Conservation (phyloP, 2,113 vertebrate species). For the Alouatta palliata region DNA sequence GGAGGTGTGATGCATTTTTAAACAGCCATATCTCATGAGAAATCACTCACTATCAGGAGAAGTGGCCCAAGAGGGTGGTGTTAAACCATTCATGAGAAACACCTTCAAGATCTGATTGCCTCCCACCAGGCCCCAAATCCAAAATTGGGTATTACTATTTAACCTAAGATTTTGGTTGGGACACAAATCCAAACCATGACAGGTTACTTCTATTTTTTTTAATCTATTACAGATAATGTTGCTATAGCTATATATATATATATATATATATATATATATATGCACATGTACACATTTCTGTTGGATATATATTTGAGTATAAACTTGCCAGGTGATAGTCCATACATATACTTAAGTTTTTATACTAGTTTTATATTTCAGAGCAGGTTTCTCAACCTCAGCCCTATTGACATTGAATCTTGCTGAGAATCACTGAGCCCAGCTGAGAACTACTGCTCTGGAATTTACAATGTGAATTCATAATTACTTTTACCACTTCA, state of each 20-base stretch:
- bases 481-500: neutral
- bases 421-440: too few relatives aligned
- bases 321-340: neutral
- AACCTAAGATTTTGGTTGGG: too few relatives aligned
- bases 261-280: neutral
- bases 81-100: too few relatives aligned
- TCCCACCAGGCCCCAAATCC: too few relatives aligned
- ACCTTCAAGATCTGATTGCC: too few relatives aligned
- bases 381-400: neutral
- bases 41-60: too few relatives aligned
- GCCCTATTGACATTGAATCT: neutral
- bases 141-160: too few relatives aligned
- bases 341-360: neutral
- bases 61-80: too few relatives aligned
- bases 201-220: neutral
- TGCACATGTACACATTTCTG: neutral
- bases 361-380: neutral
- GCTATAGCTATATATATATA: neutral
- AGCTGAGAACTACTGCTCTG: neutral
- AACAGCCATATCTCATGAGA: too few relatives aligned
- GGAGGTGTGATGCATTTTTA: too few relatives aligned
- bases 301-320: neutral
- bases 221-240: neutral
- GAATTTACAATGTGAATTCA: neutral
- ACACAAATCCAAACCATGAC: too few relatives aligned